phyloP scores from a whole-genome alignment of 2,113 vertebrate genomes.

The Pristiophorus japonicus region DNA sequence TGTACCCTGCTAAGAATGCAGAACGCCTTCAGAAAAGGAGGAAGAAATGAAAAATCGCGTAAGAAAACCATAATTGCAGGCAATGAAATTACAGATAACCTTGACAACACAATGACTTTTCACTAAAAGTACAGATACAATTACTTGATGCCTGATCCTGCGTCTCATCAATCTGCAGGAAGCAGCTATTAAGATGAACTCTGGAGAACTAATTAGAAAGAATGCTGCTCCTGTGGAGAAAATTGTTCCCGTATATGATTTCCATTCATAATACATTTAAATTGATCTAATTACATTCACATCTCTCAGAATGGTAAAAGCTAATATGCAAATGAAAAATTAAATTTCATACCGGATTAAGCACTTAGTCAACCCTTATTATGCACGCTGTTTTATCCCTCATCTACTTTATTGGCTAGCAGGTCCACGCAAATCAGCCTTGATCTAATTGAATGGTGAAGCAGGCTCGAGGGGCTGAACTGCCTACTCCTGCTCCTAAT shows the following conservation, averaged over 20 bases:
- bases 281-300: conserved; percentile 23
- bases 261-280: conserved; percentile 33
- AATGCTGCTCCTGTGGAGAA: conserved; percentile 24
- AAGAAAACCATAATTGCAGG: not conserved
- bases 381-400: not conserved
- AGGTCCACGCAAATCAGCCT: not conserved
- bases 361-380: not conserved
- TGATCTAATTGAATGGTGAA: not conserved
- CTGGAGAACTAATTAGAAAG: conserved; percentile 3
- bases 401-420: not conserved
- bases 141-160: not conserved
- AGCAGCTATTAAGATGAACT: conserved; percentile 14
- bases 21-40: not conserved
- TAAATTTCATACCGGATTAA: conserved; percentile 23
- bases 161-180: conserved; percentile 2
- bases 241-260: conserved; percentile 28
- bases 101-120: conserved; percentile 5
- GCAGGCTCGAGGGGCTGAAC: not conserved
- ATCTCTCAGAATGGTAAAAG: not conserved
- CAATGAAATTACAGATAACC: not conserved
- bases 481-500: not conserved
- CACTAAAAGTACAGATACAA: not conserved
- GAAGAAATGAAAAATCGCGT: not conserved
- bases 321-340: conserved; percentile 32
- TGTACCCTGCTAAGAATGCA: not conserved